Percentiles rank a stretch among this genome's conserved stretches.
These are phyloP conservation scores for Epizoanthus rinbou DNA, from an alignment of 92 coral and sea anemone genomes.

Conservation along the genomic window DNA sequence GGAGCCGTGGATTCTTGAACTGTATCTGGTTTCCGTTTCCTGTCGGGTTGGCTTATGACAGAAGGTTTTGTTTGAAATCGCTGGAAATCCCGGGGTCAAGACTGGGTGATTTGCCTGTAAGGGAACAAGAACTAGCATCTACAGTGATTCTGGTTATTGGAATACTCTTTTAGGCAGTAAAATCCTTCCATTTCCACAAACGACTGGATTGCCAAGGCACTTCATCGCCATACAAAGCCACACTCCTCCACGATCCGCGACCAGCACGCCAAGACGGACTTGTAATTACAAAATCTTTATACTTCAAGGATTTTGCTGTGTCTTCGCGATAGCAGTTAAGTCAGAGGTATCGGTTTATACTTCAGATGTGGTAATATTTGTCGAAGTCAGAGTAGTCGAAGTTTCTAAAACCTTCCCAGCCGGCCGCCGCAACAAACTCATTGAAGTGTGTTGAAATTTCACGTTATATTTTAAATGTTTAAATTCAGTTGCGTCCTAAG, in stretches of 20 bases:
- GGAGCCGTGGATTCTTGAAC: constrained; percentile 63
- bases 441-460: neutral
- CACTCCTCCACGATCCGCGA: neutral
- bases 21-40: constrained; percentile 85
- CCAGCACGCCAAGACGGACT: constrained; percentile 1
- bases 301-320: constrained; percentile 3
- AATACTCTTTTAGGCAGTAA: neutral
- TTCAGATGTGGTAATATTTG: constrained; percentile 13
- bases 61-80: constrained; percentile 39
- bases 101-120: constrained; percentile 29
- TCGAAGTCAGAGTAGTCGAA: constrained; percentile 29
- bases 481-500: neutral
- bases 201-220: neutral
- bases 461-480: too few species aligned
- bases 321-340: neutral
- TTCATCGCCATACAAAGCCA: constrained; percentile 1
- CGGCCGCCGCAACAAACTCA: neutral
- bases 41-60: constrained; percentile 41
- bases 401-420: neutral
- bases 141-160: constrained; percentile 7
- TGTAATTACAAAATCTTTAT: constrained; percentile 22
- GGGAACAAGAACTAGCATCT: neutral
- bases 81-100: constrained; percentile 43
- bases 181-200: neutral
- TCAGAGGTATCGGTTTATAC: neutral